Conservation (phyloP, 2,113 vertebrate genomes). For the Symphodus melops region DNA sequence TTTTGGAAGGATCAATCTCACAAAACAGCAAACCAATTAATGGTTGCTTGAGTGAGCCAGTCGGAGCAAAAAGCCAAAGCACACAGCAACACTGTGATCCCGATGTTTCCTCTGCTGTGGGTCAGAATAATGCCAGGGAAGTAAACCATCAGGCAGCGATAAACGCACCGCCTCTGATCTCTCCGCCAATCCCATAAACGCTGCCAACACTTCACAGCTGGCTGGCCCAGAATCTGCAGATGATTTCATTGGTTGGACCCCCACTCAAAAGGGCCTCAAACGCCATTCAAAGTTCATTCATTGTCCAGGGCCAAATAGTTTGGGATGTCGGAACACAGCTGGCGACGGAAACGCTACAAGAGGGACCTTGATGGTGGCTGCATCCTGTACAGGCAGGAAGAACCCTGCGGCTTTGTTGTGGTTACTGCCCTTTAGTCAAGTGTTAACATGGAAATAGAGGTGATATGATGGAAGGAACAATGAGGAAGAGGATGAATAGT, state of each 20-base stretch:
- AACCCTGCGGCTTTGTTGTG: slow-evolving; percentile 42
- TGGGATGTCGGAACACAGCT: slow-evolving; percentile 75
- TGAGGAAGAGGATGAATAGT: slow-evolving; percentile 12
- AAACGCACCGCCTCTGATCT: slow-evolving; percentile 55
- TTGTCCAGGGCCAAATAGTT: slow-evolving; percentile 54
- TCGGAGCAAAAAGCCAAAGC: slow-evolving; percentile 21
- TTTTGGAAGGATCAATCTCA: slow-evolving; percentile 38
- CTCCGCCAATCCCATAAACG: slow-evolving; percentile 47
- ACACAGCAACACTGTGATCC: slow-evolving; percentile 33
- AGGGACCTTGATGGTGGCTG: slow-evolving; percentile 52
- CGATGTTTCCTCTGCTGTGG: slow-evolving; percentile 47
- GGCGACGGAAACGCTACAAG: slow-evolving; percentile 66
- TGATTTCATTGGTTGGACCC: slow-evolving; percentile 50
- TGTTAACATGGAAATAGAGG: slow-evolving; percentile 62
- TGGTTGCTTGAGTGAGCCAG: slow-evolving; percentile 11
- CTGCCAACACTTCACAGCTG: slow-evolving; percentile 76
- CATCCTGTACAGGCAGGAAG: slow-evolving; percentile 71
- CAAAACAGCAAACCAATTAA: slow-evolving; percentile 42
- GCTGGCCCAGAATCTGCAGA: slow-evolving; percentile 43
- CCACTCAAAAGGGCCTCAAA: slow-evolving; percentile 36
- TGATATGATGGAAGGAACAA: slow-evolving; percentile 44
- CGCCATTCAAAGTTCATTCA: slow-evolving; percentile 58
- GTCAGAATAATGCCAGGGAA: slow-evolving; percentile 64
- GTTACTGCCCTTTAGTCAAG: slow-evolving; percentile 58
- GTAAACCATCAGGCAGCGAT: slow-evolving; percentile 55